Conservation (phyloP, 2,113 vertebrate species). For the Anthoscopus minutus region DNA sequence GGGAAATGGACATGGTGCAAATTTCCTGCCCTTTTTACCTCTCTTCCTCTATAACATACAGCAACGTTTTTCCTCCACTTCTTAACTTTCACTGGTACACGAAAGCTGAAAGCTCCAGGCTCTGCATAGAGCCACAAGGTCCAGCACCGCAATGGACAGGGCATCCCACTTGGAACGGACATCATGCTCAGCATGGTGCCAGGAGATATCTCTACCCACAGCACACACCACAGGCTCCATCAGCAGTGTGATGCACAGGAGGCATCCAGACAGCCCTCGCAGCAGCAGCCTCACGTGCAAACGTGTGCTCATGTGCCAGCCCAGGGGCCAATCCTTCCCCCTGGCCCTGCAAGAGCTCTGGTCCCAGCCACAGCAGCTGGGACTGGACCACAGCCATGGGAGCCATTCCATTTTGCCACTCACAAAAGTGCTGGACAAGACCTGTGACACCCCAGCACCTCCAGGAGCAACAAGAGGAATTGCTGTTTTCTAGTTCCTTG, state of each 20-base stretch:
- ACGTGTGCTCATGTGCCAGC: not conserved
- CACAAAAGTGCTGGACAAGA: not conserved
- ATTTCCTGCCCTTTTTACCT: slow-evolving; percentile 75
- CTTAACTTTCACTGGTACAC: slow-evolving; percentile 71
- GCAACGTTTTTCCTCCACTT: slow-evolving; percentile 61
- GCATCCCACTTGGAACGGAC: not conserved
- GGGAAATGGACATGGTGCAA: slow-evolving; percentile 75
- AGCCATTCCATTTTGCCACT: fast-evolving
- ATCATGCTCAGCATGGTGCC: fast-evolving
- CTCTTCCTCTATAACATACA: slow-evolving; percentile 69
- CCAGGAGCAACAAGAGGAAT: not conserved
- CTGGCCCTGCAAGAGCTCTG: fast-evolving
- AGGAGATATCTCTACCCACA: not conserved
- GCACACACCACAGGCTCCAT: not conserved
- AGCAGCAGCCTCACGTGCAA: not conserved
- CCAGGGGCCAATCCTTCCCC: not conserved
- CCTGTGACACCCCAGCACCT: not conserved
- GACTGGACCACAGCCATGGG: not conserved
- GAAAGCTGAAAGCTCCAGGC: not conserved
- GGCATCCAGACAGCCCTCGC: not conserved
- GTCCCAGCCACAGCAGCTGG: not conserved
- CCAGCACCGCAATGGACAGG: fast-evolving
- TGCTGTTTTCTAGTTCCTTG: not conserved
- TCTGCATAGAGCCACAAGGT: not conserved
- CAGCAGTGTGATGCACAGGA: fast-evolving